Evolutionary conservation across 2,888 invertebrate species (phyloP).

Genomic region (Empis livida): DNA sequence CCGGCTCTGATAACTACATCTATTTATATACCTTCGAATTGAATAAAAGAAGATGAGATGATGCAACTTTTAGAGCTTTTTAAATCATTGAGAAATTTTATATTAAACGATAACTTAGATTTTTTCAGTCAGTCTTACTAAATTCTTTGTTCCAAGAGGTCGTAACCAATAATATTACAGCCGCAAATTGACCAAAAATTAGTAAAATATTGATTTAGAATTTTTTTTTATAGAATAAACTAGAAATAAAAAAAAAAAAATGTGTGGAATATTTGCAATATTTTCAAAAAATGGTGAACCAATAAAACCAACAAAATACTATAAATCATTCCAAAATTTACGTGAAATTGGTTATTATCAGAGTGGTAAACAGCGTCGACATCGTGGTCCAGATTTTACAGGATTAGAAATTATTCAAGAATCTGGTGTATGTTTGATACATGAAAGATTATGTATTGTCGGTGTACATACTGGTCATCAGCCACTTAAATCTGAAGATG

Average conservation of each 20-base stretch:
- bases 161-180: no score
- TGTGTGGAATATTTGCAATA: constrained; percentile 35
- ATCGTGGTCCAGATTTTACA: constrained; percentile 33
- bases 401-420: constrained; percentile 24
- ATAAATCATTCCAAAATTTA: constrained; percentile 20
- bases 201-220: no score
- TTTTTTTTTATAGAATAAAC: not conserved
- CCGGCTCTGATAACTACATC: no score
- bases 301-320: constrained; percentile 18
- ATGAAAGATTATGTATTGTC: constrained; percentile 29
- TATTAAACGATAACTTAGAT: no score
- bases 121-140: no score
- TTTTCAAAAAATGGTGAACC: constrained; percentile 27
- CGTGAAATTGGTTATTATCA: constrained; percentile 31
- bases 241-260: constrained; percentile 11
- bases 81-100: no score
- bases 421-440: constrained; percentile 28
- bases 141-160: no score
- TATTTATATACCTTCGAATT: no score
- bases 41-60: no score
- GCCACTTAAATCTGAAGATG: constrained; percentile 26
- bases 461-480: constrained; percentile 31
- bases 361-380: constrained; percentile 27
- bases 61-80: no score
- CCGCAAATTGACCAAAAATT: no score